phyloP scores from a whole-genome alignment of 2,113 vertebrate species.

The Garra rufa region DNA sequence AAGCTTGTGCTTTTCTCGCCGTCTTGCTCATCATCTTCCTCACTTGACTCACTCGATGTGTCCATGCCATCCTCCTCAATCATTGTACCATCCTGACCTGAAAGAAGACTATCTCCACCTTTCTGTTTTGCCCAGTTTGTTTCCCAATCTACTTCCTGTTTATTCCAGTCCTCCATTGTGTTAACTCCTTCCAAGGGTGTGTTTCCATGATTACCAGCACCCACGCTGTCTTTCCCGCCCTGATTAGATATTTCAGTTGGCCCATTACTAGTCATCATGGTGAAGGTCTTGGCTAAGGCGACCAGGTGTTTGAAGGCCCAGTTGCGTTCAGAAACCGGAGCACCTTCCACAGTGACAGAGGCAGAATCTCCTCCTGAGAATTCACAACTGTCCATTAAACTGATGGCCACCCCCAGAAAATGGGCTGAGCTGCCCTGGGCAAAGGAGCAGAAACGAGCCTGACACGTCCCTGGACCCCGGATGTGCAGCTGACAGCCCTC shows the following conservation, averaged over 20 bases:
- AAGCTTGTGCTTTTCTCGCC: constrained; percentile 66
- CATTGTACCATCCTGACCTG: constrained; percentile 67
- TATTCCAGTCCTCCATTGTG: constrained; percentile 70
- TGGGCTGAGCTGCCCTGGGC: constrained; percentile 84
- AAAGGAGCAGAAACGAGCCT: constrained; percentile 91
- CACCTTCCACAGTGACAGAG: constrained; percentile 88
- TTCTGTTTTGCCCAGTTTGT: constrained; percentile 62
- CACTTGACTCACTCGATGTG: constrained; percentile 76
- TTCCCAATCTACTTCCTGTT: constrained; percentile 61
- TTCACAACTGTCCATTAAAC: constrained; percentile 89
- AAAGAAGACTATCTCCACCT: constrained; percentile 60
- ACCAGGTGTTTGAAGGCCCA: constrained; percentile 91
- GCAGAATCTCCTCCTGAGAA: constrained; percentile 87
- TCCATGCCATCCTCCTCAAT: constrained; percentile 75
- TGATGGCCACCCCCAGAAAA: constrained; percentile 82
- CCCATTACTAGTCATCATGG: constrained; percentile 44
- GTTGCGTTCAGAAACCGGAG: constrained; percentile 84
- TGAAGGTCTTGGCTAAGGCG: constrained; percentile 77
- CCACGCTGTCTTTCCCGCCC: constrained; percentile 24
- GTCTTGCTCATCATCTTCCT: constrained; percentile 77
- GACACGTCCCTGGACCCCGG: constrained; percentile 85
- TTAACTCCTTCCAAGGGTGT: constrained; percentile 49
- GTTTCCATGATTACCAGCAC: constrained; percentile 26
- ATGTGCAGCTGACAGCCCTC: constrained; percentile 89
- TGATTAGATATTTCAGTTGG: constrained; percentile 28